Evolutionary conservation across 2,113 vertebrate species (phyloP).

Genomic region (Caranx ignobilis): DNA sequence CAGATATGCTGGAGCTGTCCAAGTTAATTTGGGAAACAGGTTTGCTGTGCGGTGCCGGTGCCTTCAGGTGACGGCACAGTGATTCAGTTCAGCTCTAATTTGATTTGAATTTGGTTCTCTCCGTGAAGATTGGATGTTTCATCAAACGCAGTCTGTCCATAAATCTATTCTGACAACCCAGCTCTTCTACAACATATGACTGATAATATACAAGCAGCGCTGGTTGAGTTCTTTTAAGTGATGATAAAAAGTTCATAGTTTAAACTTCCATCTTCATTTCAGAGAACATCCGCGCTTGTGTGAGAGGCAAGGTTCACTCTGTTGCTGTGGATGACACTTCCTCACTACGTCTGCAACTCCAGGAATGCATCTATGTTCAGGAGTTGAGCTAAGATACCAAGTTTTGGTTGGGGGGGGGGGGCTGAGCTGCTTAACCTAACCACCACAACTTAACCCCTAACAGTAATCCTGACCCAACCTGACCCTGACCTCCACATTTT

Average conservation of each 20-base stretch:
- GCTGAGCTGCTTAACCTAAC: too few relatives aligned
- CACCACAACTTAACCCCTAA: too few relatives aligned
- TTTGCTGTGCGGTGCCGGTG: neutral
- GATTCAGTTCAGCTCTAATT: neutral
- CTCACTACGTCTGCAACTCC: too few relatives aligned
- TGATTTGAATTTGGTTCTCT: neutral
- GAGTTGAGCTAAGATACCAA: too few relatives aligned
- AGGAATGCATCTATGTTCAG: neutral
- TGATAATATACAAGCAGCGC: neutral
- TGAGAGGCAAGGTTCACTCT: neutral
- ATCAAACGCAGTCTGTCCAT: neutral
- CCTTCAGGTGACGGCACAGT: neutral
- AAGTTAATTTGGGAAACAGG: slow-evolving; percentile 8
- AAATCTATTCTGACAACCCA: neutral
- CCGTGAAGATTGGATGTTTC: too few relatives aligned
- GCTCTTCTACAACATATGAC: neutral
- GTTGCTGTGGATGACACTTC: neutral
- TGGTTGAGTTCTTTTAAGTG: neutral
- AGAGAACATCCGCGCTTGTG: neutral
- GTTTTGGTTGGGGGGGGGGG: too few relatives aligned
- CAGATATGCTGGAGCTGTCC: neutral
- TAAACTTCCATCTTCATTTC: neutral
- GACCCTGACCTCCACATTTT: too few relatives aligned
- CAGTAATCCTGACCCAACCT: too few relatives aligned
- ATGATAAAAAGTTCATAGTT: neutral